phyloP scores from a whole-genome alignment of 2,888 invertebrate genomes.

The Drosophila testacea region DNA sequence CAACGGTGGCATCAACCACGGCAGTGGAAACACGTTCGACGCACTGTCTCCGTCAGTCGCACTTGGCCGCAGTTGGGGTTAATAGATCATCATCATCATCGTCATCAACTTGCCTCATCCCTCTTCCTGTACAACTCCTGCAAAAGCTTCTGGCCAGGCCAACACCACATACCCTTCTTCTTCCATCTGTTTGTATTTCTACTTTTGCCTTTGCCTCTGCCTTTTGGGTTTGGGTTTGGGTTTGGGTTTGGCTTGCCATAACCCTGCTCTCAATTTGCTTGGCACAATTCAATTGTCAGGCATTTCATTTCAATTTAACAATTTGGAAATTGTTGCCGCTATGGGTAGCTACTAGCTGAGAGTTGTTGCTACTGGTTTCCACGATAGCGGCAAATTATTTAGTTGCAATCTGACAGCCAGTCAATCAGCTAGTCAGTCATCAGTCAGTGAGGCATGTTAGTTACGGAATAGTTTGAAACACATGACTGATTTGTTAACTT shows the following conservation, averaged over 20 bases:
- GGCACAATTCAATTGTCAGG: conserved; percentile 72
- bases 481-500: conserved; percentile 35
- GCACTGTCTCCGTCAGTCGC: conserved; percentile 24
- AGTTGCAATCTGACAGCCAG: conserved; percentile 33
- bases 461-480: conserved; percentile 17
- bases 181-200: neutral
- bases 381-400: conserved; percentile 51
- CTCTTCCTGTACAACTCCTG: neutral
- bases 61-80: conserved; percentile 55
- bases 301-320: conserved; percentile 78
- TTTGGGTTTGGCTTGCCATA: conserved; percentile 10
- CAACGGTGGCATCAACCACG: conserved; percentile 5
- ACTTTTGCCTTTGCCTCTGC: neutral
- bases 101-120: neutral
- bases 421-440: conserved; percentile 13
- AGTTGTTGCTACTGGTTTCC: conserved; percentile 9
- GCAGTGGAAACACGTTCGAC: conserved; percentile 21
- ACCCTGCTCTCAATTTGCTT: conserved; percentile 60
- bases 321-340: conserved; percentile 60
- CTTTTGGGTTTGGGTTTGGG: conserved; percentile 2
- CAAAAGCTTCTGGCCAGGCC: neutral
- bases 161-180: neutral
- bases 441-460: conserved; percentile 19
- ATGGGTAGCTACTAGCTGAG: conserved; percentile 17
- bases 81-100: conserved; percentile 67